These are phyloP conservation scores for Drosophila antonietae DNA, from an alignment of 2,888 invertebrate species.

Conservation along the genomic window DNA sequence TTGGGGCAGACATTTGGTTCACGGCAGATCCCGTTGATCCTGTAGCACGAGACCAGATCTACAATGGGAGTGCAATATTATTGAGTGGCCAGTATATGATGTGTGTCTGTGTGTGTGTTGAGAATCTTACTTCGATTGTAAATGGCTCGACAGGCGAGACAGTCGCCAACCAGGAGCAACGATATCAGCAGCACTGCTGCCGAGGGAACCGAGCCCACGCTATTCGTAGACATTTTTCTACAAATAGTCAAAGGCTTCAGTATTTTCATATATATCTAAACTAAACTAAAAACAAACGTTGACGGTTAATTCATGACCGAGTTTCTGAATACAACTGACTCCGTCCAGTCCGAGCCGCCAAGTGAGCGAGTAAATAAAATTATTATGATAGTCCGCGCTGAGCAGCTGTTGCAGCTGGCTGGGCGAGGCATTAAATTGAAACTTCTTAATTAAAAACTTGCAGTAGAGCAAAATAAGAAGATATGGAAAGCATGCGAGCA, in stretches of 20 bases:
- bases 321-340: conserved; percentile 1
- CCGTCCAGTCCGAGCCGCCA: conserved; percentile 22
- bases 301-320: conserved; percentile 28
- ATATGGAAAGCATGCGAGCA: conserved; percentile 4
- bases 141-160: conserved; percentile 7
- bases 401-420: conserved; percentile 30
- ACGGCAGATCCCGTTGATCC: conserved; percentile 19
- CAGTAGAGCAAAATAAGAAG: conserved; percentile 29
- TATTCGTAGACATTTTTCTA: background rate
- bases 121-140: conserved; percentile 7
- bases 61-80: background rate
- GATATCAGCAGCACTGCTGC: conserved; percentile 13
- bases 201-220: background rate
- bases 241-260: background rate
- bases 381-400: conserved; percentile 59
- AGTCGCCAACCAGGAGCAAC: conserved; percentile 16
- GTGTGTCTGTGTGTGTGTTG: background rate
- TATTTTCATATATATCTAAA: background rate
- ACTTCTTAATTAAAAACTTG: conserved; percentile 78
- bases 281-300: conserved; percentile 1
- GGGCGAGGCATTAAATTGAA: conserved; percentile 50
- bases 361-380: conserved; percentile 67
- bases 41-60: conserved; percentile 18
- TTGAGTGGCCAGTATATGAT: background rate
- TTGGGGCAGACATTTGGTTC: background rate